Evolutionary conservation across 2,888 invertebrate genomes (phyloP), one percentile per base, ranked within the genome.

Genomic region (Mystacides longicornis): DNA sequence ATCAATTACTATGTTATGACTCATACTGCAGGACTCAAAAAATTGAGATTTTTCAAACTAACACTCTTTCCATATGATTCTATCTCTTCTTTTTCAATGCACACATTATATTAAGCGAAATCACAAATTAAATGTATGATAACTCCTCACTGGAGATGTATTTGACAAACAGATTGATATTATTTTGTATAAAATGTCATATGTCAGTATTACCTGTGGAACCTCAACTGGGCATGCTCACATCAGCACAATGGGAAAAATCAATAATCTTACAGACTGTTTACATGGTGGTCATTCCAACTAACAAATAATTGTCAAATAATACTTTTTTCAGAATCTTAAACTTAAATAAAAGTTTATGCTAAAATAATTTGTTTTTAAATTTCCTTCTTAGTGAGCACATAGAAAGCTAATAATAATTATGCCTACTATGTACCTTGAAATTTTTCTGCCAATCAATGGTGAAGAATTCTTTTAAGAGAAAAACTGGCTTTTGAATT

Each of bases 191-290:
- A 42, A 61, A 61, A 61, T 59, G 61, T 61, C 61, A 61, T 52
- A 61, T 60, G 58, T 37, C 37, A 37, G 4, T n/a, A 16, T 57
- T 59, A 61, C 61, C 61, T 61, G 61, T 61, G 52, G 61, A 57
- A 51, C 57, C 54, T 51, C 4, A 14, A 37, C 53, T 59, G 61
- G 33, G 61, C 61, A 61, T 61, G 61, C 57, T 57, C 61, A 59
- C 51, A 51, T 47, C 9, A 7, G 16, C 33, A 59, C 61, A 59
- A 61, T 61, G n/a, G 5, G 9, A 37, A 57, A 61, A 59, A 61
- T 61, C 61, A 61, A 61, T 61, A 61, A 27, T 48, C 2, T 23
- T 7, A 37, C 14, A 37, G 14, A 14, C 37, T 37, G 37, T 37
- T 37, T 16, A 37, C 37, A 37, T n/a, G n/a, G n/a, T n/a, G n/a